Base-by-base conservation (phyloP, 2,888 invertebrate genomes). In the Lycocerus yunnanus region DNA sequence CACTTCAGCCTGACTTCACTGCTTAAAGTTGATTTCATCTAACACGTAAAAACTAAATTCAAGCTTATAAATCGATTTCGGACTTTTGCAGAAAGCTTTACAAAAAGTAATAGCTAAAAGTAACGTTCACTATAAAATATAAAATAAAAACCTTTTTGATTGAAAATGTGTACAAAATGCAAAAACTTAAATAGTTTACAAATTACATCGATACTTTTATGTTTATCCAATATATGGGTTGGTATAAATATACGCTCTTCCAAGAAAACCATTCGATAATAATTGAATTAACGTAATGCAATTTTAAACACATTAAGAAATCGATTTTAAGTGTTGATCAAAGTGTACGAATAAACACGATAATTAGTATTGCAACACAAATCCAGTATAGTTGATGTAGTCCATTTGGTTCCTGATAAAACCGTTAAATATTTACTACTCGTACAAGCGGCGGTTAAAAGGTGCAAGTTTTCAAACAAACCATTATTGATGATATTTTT, bases 381-480 rank as follows among this genome's bases (percentile, higher is more conserved):
- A 61, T 67, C 9, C 67, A 18, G 3, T 11, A 27, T 15, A 67
- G 20, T 24, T 24, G 69, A 69, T 69, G 27, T n/a, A 65, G 21
- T 27, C 69, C 73, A 73, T 73, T 73, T 73, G 73, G 58, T 69
- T 61, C 18, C 69, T 21, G 69, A 66, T 66, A 20, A 27, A 66
- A 73, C 69, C 59, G 69, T 76, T 74, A 76, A 76, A 74, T 76
- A 72, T 76, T 76, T 76, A 76, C 71, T 65, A 68, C 21, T 68
- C 15, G 27, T 15, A 66, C 60, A 66, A 68, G 59, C 18, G 71
- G 61, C 73, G 60, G 60, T 60, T 73, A 67, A 73, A 78, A 78
- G 73, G 74, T 79, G 75, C 69, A 61, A 77, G 74, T 77, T 78
- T 79, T 77, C 77, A 79, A 80, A 80, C 78, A 79, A 81, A 78